Evolutionary conservation across 2,888 invertebrate species (phyloP).

Genomic region (Dynastes maya): DNA sequence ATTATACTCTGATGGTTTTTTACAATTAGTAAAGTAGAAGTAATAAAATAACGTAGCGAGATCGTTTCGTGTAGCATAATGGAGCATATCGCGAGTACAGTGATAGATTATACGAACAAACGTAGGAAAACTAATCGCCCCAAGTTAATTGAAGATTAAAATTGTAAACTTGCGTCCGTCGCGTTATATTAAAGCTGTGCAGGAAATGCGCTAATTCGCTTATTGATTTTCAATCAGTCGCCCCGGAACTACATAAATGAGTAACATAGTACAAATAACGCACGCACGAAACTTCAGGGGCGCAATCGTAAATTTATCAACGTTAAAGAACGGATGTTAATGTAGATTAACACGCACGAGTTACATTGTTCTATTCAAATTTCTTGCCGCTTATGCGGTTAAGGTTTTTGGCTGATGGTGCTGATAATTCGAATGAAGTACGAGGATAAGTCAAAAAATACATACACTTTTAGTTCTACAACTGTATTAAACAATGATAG

Average conservation of each 20-base stretch:
- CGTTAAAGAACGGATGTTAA: neutral
- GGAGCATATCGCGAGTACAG: too few relatives aligned
- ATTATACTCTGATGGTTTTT: too few relatives aligned
- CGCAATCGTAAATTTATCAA: neutral
- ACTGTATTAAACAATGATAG: too few relatives aligned
- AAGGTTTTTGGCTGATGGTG: too few relatives aligned
- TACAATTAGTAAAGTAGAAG: too few relatives aligned
- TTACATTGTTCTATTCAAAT: neutral
- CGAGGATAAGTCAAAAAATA: too few relatives aligned
- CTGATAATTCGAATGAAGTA: too few relatives aligned
- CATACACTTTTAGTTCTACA: too few relatives aligned
- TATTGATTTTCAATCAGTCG: conserved; percentile 15
- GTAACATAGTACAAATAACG: neutral
- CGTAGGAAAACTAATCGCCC: neutral
- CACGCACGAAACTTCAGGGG: neutral
- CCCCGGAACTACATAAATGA: neutral
- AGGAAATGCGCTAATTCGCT: neutral
- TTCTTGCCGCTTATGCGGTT: too few relatives aligned
- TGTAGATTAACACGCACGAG: neutral
- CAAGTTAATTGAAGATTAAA: neutral
- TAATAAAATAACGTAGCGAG: too few relatives aligned
- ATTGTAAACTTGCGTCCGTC: neutral
- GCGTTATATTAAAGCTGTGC: conserved; percentile 1
- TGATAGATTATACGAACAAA: too few relatives aligned
- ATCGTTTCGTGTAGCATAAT: too few relatives aligned